These are phyloP conservation scores for Aplocera efformata DNA, from an alignment of 2,888 invertebrate genomes.

Conservation along the genomic window DNA sequence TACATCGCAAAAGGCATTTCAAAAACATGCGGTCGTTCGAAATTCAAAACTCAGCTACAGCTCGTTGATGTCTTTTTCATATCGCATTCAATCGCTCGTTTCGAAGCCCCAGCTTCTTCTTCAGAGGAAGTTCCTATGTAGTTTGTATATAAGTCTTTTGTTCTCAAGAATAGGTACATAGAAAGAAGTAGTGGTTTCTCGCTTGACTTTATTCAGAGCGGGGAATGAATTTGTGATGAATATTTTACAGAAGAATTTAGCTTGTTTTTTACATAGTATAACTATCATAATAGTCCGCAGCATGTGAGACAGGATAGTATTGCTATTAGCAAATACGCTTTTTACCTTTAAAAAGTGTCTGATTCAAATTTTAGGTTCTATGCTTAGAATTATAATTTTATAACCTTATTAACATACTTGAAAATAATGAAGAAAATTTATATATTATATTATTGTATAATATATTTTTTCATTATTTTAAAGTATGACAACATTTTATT, in stretches of 20 bases:
- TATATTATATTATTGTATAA: too few relatives aligned
- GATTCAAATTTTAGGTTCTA: too few relatives aligned
- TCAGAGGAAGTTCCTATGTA: conserved; percentile 20
- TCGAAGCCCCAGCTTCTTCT: conserved; percentile 36
- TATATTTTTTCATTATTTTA: too few relatives aligned
- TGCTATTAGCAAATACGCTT: too few relatives aligned
- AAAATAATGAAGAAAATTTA: too few relatives aligned
- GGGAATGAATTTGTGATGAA: conserved; percentile 8
- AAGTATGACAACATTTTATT: too few relatives aligned
- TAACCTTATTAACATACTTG: too few relatives aligned
- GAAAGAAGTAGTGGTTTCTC: conserved; percentile 19
- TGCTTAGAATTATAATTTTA: too few relatives aligned
- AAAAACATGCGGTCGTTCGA: not conserved
- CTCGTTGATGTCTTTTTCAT: conserved; percentile 20
- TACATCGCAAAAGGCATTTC: not conserved
- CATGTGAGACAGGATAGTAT: too few relatives aligned
- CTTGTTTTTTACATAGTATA: too few relatives aligned
- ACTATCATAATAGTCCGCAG: too few relatives aligned
- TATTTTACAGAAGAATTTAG: not conserved
- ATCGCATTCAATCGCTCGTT: conserved; percentile 30
- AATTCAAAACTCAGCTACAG: conserved; percentile 2
- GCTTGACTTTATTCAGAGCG: conserved; percentile 10
- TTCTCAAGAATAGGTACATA: conserved; percentile 49
- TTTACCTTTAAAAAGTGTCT: too few relatives aligned
- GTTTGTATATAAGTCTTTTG: conserved; percentile 48